These are phyloP conservation scores for Lepidurus arcticus DNA, from an alignment of 1,140 invertebrate genomes.

Conservation along the genomic window DNA sequence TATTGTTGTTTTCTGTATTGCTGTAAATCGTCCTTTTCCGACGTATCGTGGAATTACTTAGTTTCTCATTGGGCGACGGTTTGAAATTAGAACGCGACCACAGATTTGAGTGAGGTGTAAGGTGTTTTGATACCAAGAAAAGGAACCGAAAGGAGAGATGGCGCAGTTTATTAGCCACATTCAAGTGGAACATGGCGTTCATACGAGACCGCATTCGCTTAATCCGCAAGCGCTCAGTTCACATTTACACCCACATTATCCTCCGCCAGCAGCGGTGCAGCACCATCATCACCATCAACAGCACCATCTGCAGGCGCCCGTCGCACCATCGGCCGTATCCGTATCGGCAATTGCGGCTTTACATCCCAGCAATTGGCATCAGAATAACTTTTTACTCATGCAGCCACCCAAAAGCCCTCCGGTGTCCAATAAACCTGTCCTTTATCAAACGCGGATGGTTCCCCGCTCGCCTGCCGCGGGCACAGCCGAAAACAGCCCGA, in stretches of 20 bases:
- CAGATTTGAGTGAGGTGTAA: not conserved
- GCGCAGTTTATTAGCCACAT: conserved; percentile 2
- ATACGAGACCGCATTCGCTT: not conserved
- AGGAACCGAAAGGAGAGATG: not conserved
- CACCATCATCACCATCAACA: not conserved
- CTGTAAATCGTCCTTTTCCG: not conserved
- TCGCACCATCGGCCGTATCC: not conserved
- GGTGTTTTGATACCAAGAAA: not conserved
- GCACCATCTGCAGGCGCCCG: not conserved
- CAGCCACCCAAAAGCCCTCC: not conserved
- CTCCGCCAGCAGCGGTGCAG: conserved; percentile 4
- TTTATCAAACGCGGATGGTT: not conserved
- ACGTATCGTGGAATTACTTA: too few species aligned
- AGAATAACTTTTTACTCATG: not conserved
- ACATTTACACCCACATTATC: conserved; percentile 5
- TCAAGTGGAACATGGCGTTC: conserved; percentile 17
- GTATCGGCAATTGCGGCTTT: not conserved
- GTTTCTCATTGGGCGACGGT: too few species aligned
- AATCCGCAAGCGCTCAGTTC: not conserved
- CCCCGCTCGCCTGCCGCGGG: not conserved
- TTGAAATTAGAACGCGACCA: too few species aligned
- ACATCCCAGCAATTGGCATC: conserved; percentile 13
- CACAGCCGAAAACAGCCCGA: not conserved
- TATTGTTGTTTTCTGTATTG: not conserved
- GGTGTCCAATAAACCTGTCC: not conserved